Conservation (phyloP, 2,797 vertebrate species). For the Esox lucius region DNA sequence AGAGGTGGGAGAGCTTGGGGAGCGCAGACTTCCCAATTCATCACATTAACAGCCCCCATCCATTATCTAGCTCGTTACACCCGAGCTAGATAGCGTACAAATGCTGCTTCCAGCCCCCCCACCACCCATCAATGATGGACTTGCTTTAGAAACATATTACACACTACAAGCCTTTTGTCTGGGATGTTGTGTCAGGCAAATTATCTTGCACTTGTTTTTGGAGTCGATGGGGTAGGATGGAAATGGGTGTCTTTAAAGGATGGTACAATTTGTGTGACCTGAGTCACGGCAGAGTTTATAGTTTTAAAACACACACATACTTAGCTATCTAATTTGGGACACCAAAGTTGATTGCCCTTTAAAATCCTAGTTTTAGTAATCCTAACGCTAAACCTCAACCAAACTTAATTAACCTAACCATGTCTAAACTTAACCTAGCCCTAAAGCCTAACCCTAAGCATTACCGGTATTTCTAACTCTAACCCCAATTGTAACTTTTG, state of each 20-base stretch:
- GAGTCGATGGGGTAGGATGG: not conserved
- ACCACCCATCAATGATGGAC: constrained; percentile 4
- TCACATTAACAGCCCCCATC: constrained; percentile 46
- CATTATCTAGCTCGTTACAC: constrained; percentile 45
- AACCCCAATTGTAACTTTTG: too few relatives aligned
- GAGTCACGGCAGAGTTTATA: too few relatives aligned
- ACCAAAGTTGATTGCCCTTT: too few relatives aligned
- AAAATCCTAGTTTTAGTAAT: too few relatives aligned
- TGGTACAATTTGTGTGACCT: too few relatives aligned
- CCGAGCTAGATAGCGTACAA: constrained; percentile 25
- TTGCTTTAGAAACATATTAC: constrained; percentile 30
- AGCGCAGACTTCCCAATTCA: constrained; percentile 36
- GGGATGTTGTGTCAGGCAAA: not conserved
- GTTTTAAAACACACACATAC: too few relatives aligned
- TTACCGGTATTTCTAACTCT: too few relatives aligned
- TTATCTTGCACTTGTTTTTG: not conserved
- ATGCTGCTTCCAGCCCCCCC: not conserved
- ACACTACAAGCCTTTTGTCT: constrained; percentile 13
- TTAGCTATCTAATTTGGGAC: too few relatives aligned
- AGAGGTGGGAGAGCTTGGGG: constrained; percentile 11
- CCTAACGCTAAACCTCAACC: too few relatives aligned
- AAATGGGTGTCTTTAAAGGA: not conserved
- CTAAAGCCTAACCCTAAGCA: too few relatives aligned
- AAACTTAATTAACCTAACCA: too few relatives aligned
- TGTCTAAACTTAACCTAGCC: too few relatives aligned